Evolutionary conservation across 2,888 invertebrate genomes (phyloP), one percentile per base, ranked within the genome.

Genomic region (Hyppa rectilinea): DNA sequence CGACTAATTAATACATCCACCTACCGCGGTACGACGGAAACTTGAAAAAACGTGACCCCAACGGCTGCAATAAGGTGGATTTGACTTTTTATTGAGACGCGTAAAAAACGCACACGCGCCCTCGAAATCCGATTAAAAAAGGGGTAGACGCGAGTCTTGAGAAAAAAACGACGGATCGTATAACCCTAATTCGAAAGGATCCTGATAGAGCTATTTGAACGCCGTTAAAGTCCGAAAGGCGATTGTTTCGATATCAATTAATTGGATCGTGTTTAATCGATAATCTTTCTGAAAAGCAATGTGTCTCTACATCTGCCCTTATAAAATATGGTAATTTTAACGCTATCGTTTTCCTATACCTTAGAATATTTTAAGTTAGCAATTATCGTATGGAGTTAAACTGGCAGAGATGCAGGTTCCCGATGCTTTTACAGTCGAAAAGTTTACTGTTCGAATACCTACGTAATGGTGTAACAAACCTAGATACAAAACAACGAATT

Each of bases 241-340:
- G 92, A 94, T 95, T 95, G 94, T 95, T 94, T 93, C 94, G 89
- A 90, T 95, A 95, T 94, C 95, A 90, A 93, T 95, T 96, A 96
- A 96, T 96, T 95, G 95, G 95, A 95, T 96, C 93, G 91, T 91
- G 93, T 92, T 92, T 94, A 94, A 96, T 95, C 95, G 95, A 96
- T 96, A 94, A 95, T 93, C 92, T 91, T 91, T 90, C 84, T 85
- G 80, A 87, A 87, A 87, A 87, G 92, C 92, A 94, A 92, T 93
- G 93, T 94, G 94, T 90, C 87, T 90, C 82, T 89, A 88, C 96
- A 96, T 94, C 96, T 96, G 96, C 94, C 90, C 87, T 85, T 86
- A 85, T 71, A 85, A 84, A 85, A 84, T 85, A 85, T 83, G 84
- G 64, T 82, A 78, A 84, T 87, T 40, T 85, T 85, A 76, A 53